Base-by-base conservation (phyloP, 2,113 vertebrate genomes). In the Cyanoliseus patagonus region DNA sequence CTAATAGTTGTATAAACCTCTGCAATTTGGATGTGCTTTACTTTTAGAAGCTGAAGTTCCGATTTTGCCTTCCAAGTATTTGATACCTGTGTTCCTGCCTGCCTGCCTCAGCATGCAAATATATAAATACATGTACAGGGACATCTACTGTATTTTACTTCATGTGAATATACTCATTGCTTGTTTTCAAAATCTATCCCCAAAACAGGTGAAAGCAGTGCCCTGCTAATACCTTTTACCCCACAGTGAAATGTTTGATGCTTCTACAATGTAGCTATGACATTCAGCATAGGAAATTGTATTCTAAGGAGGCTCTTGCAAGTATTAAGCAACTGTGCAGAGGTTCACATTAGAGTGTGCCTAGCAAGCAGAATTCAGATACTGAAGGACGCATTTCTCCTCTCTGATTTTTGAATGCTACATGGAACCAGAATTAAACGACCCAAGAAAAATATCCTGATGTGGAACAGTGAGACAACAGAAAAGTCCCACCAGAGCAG, bases 301-400 rank as follows among this genome's bases (percentile, higher is more conserved):
- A 25, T 47, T 63, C 51, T 39, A 64, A 47, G 17, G 14, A 77
- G 28, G 24, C 6, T 37, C 39, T 67, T 78, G 31, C 9, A 61
- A 31, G n/a, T 7, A 66, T 46, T 9, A 23, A 90, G 51, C 20
- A 64, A 7, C 51, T 53, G 20, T 8, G 8, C 19, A 76, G 51
- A 53, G 6, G 57, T 33, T 64, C 31, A 10, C 2, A 0, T 39
- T 10, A 47, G 5, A 59, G 30, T 7, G 1, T 37, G 39, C n/a
- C n/a, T 9, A 77, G 51, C 31, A 67, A 13, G 30, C 66, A 7
- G 52, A 42, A 55, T 49, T 55, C 39, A 49, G 31, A 42, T 47
- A 49, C 18, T 14, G 42, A 42, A 90, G 22, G 18, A 72, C 42
- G 10, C 23, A 30, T 53, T 82, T 37, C 8, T 91, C 12, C 39